Percentiles rank a stretch among this genome's conserved stretches.
These are phyloP conservation scores for Adrianichthys oophorus DNA, from an alignment of 2,797 vertebrate species.

Conservation along the genomic window DNA sequence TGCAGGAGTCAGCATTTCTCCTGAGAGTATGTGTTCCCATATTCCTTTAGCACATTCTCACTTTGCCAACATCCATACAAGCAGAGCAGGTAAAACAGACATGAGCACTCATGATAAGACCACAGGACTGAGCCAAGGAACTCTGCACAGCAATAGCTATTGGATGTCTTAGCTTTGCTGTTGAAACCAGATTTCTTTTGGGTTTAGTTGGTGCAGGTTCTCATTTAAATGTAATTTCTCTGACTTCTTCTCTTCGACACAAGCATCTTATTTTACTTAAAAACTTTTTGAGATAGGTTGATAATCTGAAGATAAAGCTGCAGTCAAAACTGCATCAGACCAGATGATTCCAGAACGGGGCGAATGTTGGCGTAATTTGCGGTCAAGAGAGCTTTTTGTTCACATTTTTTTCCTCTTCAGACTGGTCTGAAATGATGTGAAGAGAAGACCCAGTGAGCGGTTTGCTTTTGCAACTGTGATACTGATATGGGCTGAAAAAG, in stretches of 20 bases:
- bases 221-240: conserved; percentile 44
- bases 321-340: too few species aligned
- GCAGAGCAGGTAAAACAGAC: conserved; percentile 12
- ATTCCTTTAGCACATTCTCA: conserved; percentile 57
- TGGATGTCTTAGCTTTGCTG: conserved; percentile 16
- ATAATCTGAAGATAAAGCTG: too few species aligned
- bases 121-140: conserved; percentile 3
- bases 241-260: conserved; percentile 1
- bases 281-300: too few species aligned
- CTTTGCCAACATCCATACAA: conserved; percentile 36
- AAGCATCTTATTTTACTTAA: neutral
- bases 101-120: conserved; percentile 19
- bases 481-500: too few species aligned
- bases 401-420: too few species aligned
- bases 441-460: too few species aligned
- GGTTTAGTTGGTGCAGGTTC: conserved; percentile 41
- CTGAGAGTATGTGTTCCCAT: conserved; percentile 49
- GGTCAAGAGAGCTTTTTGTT: too few species aligned
- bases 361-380: too few species aligned
- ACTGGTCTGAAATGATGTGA: too few species aligned
- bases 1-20: conserved; percentile 49
- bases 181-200: conserved; percentile 17
- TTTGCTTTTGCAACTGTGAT: too few species aligned
- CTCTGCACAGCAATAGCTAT: conserved; percentile 2
- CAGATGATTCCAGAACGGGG: too few species aligned